A percentile compares a stretch with the other conserved stretches of the same genome.
These are phyloP conservation scores for Cephus pulcher DNA, from an alignment of 2,888 invertebrate genomes.

Conservation along the genomic window DNA sequence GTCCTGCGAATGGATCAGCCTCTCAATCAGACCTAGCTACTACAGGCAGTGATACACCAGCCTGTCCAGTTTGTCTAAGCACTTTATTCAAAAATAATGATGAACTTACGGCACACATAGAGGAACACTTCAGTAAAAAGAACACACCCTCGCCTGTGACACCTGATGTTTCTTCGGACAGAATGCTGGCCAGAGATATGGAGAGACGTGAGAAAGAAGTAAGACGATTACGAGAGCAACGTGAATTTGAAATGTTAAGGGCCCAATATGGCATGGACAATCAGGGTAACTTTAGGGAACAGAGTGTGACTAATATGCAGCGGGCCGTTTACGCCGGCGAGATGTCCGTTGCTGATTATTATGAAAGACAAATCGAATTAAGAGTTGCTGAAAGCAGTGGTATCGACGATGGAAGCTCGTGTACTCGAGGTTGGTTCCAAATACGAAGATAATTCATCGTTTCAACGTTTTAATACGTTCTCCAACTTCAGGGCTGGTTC, in stretches of 20 bases:
- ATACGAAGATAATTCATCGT: background rate
- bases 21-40: slow-evolving; percentile 56
- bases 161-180: slow-evolving; percentile 67
- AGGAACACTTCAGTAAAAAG: slow-evolving; percentile 78
- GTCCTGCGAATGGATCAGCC: slow-evolving; percentile 59
- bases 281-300: slow-evolving; percentile 83
- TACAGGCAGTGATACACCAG: slow-evolving; percentile 58
- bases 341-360: slow-evolving; percentile 87
- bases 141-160: slow-evolving; percentile 65
- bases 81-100: slow-evolving; percentile 64
- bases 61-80: slow-evolving; percentile 67
- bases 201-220: slow-evolving; percentile 75
- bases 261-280: slow-evolving; percentile 93
- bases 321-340: slow-evolving; percentile 88
- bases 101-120: slow-evolving; percentile 80
- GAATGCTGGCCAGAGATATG: slow-evolving; percentile 69
- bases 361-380: slow-evolving; percentile 83
- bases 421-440: slow-evolving; percentile 75
- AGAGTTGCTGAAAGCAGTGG: slow-evolving; percentile 82
- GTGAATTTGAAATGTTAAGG: slow-evolving; percentile 82
- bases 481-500: slow-evolving; percentile 62
- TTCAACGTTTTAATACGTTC: background rate
- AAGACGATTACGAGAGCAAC: slow-evolving; percentile 79
- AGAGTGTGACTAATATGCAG: slow-evolving; percentile 83
- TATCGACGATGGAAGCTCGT: slow-evolving; percentile 84